Percentiles rank a stretch among this genome's conserved stretches.
Conservation (phyloP, 2,888 invertebrate species). For the Silvanus unidentatus region DNA sequence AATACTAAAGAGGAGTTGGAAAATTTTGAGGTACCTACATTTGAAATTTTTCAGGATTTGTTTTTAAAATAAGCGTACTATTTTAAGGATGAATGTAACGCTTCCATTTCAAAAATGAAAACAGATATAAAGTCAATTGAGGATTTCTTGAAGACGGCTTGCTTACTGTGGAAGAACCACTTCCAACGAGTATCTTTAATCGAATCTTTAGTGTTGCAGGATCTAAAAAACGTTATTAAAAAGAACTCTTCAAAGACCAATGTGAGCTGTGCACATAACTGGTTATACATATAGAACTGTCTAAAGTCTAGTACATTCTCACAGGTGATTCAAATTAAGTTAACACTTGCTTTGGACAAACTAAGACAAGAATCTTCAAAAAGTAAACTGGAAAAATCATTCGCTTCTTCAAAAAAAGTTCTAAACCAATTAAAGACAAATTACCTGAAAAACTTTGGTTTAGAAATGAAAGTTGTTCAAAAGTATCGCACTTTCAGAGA, state of each 20-base stretch:
- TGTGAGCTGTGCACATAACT: neutral
- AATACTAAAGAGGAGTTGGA: too few species aligned
- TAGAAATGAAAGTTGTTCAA: constrained; percentile 23
- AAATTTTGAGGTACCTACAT: too few species aligned
- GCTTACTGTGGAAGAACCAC: constrained; percentile 32
- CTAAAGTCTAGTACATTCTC: too few species aligned
- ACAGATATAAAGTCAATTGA: too few species aligned
- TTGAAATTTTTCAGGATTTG: too few species aligned
- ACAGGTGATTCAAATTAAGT: constrained; percentile 23
- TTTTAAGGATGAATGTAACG: too few species aligned
- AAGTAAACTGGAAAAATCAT: too few species aligned
- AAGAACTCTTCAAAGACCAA: constrained; percentile 16
- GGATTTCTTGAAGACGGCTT: constrained; percentile 5
- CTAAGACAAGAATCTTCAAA: constrained; percentile 27
- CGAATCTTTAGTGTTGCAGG: constrained; percentile 24
- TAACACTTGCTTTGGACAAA: constrained; percentile 30
- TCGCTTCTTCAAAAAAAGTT: too few species aligned
- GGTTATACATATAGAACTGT: too few species aligned
- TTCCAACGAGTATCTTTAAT: constrained; percentile 27
- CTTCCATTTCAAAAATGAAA: too few species aligned
- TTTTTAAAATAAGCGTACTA: too few species aligned
- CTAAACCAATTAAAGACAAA: neutral
- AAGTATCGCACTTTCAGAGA: constrained; percentile 25
- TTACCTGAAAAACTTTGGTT: constrained; percentile 14
- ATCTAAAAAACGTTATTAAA: constrained; percentile 24